phyloP scores from a whole-genome alignment of 2,888 invertebrate genomes.

The Temnothorax unifasciatus region DNA sequence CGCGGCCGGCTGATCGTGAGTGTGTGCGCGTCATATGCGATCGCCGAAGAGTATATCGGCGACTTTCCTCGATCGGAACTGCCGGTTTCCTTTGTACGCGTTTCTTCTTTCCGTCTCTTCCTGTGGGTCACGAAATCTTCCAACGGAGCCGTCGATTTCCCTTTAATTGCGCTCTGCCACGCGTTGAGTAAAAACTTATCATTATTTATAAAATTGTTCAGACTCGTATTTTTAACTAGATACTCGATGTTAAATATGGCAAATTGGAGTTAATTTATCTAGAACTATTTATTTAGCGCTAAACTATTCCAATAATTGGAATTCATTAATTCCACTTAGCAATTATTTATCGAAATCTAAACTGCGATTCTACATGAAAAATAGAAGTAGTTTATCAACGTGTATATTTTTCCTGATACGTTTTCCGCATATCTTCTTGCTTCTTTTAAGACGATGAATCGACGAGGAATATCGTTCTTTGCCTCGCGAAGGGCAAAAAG shows the following conservation, averaged over 20 bases:
- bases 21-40: not conserved
- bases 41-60: not conserved
- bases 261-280: not conserved
- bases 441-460: constrained; percentile 12
- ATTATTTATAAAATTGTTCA: not conserved
- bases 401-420: not conserved
- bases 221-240: not conserved
- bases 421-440: not conserved
- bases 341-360: not conserved
- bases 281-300: not conserved
- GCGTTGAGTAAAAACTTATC: too few species aligned
- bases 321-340: not conserved
- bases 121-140: not conserved
- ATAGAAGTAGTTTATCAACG: not conserved
- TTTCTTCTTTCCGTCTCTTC: not conserved
- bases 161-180: constrained; percentile 19
- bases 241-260: not conserved
- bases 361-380: not conserved
- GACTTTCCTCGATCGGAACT: not conserved
- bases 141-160: not conserved
- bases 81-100: not conserved
- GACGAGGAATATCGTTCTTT: constrained; percentile 14
- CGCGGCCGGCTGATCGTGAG: not conserved
- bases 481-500: not conserved
- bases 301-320: too few species aligned